phyloP scores from a whole-genome alignment of 2,113 vertebrate species.

The Pteropus alecto region DNA sequence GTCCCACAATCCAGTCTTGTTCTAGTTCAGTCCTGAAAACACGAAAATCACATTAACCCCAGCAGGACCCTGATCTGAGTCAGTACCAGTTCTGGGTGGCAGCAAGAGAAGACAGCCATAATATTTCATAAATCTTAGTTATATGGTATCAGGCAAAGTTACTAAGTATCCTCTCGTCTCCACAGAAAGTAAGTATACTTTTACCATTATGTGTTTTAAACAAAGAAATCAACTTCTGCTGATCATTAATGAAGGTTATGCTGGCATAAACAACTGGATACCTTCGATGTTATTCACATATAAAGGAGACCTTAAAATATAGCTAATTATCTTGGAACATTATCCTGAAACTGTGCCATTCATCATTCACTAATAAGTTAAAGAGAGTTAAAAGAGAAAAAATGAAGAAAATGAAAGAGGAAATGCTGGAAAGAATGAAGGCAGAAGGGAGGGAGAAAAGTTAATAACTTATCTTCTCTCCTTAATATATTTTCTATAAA shows the following conservation, averaged over 20 bases:
- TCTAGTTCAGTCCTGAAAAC: neutral
- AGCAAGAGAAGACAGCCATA: neutral
- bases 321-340: neutral
- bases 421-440: conserved; percentile 8
- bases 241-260: conserved; percentile 36
- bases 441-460: neutral
- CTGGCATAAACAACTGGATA: neutral
- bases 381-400: neutral
- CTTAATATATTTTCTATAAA: conserved; percentile 12
- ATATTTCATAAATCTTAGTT: neutral
- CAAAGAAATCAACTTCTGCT: conserved; percentile 13
- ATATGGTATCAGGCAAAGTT: neutral
- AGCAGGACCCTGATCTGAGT: neutral
- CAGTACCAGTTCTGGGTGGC: neutral
- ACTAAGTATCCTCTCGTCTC: neutral
- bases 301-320: conserved; percentile 34
- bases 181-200: neutral
- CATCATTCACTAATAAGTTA: conserved; percentile 14
- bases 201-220: neutral
- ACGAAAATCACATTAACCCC: neutral
- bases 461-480: neutral
- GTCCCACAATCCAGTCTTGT: neutral
- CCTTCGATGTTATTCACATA: neutral
- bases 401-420: neutral
- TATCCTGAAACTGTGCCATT: neutral